phyloP scores from a whole-genome alignment of 64 coral and sea anemone genomes.

The Pachyseris speciosa region DNA sequence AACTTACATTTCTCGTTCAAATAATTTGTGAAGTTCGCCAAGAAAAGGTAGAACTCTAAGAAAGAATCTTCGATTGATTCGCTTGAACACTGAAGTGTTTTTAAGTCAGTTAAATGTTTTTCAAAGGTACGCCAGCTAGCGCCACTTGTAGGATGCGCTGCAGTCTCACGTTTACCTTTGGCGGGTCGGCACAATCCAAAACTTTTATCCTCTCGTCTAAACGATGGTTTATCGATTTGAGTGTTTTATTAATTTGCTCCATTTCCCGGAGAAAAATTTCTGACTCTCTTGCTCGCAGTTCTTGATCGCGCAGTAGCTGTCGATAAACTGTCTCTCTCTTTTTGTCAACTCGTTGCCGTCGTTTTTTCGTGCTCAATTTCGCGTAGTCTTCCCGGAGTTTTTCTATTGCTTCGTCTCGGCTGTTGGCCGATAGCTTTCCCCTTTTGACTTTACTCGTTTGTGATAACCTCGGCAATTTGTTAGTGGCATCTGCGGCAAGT shows the following conservation, averaged over 20 bases:
- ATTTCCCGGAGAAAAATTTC: conserved; percentile 18
- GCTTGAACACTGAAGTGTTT: too few relatives aligned
- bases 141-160: conserved; percentile 11
- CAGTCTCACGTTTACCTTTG: neutral
- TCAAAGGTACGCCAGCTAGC: neutral
- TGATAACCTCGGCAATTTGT: neutral
- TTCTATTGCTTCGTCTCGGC: neutral
- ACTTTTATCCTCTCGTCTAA: conserved; percentile 52
- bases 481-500: neutral
- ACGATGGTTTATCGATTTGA: conserved; percentile 40
- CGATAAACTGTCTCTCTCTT: conserved; percentile 8
- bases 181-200: neutral
- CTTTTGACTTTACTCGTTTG: neutral
- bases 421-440: neutral
- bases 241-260: conserved; percentile 34
- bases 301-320: conserved; percentile 19
- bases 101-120: neutral
- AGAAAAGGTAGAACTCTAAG: too few relatives aligned
- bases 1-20: too few relatives aligned
- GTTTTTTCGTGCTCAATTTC: neutral
- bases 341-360: neutral
- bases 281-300: neutral
- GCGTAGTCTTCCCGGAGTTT: neutral
- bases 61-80: too few relatives aligned
- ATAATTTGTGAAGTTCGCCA: neutral